phyloP scores from a whole-genome alignment of 2,888 invertebrate genomes.

The Octodonta nipae region DNA sequence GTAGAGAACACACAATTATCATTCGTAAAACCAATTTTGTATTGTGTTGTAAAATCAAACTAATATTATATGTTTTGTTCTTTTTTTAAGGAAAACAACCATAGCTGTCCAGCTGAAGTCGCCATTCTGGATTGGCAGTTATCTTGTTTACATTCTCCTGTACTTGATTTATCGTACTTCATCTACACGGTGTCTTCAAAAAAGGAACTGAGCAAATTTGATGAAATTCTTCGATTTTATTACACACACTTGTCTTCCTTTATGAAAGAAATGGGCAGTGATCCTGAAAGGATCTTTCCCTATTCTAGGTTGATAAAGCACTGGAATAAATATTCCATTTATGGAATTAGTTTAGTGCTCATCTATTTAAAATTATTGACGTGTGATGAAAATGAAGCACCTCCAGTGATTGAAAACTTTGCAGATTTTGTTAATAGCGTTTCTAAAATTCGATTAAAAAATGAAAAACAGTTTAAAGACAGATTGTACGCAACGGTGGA shows the following conservation, averaged over 20 bases:
- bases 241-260: slow-evolving; percentile 19
- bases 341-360: too few species aligned
- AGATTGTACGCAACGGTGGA: too few species aligned
- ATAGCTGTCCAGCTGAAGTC: slow-evolving; percentile 11
- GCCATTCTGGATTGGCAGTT: slow-evolving; percentile 22
- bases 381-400: too few species aligned
- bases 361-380: too few species aligned
- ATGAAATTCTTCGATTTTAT: slow-evolving; percentile 22
- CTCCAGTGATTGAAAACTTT: too few species aligned
- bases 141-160: slow-evolving; percentile 16
- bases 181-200: slow-evolving; percentile 22
- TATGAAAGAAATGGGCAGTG: slow-evolving; percentile 19
- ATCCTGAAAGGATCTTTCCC: slow-evolving; percentile 23
- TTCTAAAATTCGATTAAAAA: too few species aligned
- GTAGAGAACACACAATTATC: too few species aligned
- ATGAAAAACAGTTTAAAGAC: too few species aligned
- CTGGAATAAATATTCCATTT: slow-evolving; percentile 19
- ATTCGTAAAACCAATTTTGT: too few species aligned
- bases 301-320: slow-evolving; percentile 19
- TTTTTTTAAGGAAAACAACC: slow-evolving; percentile 10
- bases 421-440: too few species aligned
- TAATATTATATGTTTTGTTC: too few species aligned
- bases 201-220: slow-evolving; percentile 19
- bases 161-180: slow-evolving; percentile 23
- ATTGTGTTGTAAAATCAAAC: too few species aligned